Conservation (phyloP, 2,888 invertebrate genomes). For the Cosmorhoe ocellata region DNA sequence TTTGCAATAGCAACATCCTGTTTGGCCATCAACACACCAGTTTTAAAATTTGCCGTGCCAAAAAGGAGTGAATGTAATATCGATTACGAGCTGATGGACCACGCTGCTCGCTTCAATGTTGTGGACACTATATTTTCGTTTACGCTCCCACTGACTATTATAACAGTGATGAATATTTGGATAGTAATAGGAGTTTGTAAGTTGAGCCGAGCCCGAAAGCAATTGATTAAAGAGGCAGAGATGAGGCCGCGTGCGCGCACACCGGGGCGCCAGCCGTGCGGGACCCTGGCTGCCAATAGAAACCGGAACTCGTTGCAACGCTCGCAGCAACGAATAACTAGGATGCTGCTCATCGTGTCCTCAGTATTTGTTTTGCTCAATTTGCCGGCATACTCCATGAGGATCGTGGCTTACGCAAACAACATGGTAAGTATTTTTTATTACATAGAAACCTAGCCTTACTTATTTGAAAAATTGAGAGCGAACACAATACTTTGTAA, state of each 20-base stretch:
- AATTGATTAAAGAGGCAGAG: neutral
- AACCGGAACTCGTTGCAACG: constrained; percentile 44
- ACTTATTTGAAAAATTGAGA: too few relatives aligned
- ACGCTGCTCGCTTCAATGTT: constrained; percentile 85
- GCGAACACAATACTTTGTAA: too few relatives aligned
- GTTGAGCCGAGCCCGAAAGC: constrained; percentile 66
- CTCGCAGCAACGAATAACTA: constrained; percentile 87
- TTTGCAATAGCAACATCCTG: constrained; percentile 75
- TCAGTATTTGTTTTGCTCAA: constrained; percentile 90
- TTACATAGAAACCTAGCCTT: too few relatives aligned
- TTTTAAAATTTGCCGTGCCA: constrained; percentile 41
- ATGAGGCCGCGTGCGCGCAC: neutral
- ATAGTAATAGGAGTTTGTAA: constrained; percentile 87
- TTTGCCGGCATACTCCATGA: constrained; percentile 88
- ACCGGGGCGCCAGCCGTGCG: constrained; percentile 64
- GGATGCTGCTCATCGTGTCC: constrained; percentile 92
- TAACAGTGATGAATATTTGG: constrained; percentile 86
- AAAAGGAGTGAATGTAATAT: constrained; percentile 72
- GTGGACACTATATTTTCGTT: constrained; percentile 89
- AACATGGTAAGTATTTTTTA: constrained; percentile 66
- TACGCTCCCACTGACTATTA: constrained; percentile 86
- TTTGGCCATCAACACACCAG: constrained; percentile 62
- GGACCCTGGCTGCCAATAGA: neutral
- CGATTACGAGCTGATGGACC: constrained; percentile 71
- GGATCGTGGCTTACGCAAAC: constrained; percentile 84